Base-by-base conservation (phyloP, 1,140 invertebrate genomes). In the Periplaneta americana region DNA sequence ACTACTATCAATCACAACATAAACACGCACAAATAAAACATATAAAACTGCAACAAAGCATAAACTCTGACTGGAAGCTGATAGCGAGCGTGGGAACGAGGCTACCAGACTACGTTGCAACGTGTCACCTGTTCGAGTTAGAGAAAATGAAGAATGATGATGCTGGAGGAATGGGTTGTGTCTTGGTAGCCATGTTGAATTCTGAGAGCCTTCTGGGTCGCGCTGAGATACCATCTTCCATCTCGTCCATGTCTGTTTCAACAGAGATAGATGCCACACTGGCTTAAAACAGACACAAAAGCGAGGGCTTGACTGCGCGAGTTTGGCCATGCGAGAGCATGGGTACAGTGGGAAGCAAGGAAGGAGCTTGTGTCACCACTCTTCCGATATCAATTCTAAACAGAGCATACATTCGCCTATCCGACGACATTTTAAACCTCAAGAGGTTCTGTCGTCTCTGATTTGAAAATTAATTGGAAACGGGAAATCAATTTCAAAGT, bases 111-210 rank as follows among this genome's bases (percentile, higher is more conserved):
- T 17, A 78, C 76, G 76, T 22, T 35, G 34, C 80, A 36, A 80
- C 48, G 11, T 87, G 86, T 92, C 91, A 98, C 96, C 94, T 96
- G 92, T 98, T 99, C 36, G 93, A 97, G 87, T 94, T 95, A 84
- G 95, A 96, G 90, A 99, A 98, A 88, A 99, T 91, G 92, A 99
- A 99, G 90, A 99, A 98, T 85, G 98, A 97, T 87, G 95, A 94
- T 86, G 94, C 95, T 87, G 95, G 93, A 84, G 98, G 98, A 88
- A 99, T 99, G 80, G 98, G 98, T 89, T 96, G 94, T 87, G 94
- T 95, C 91, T 98, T 94, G 83, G 93, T 96, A 57, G 93, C 92
- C 84, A 95, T 95, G 89, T 95, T 96, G 85, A 97, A 92, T 90
- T 98, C 97, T 35, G 97, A 98, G 84, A 92, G 88, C 39, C 92